Base-by-base conservation (phyloP, 2,797 vertebrate species). In the Dendrocincla fuliginosa region DNA sequence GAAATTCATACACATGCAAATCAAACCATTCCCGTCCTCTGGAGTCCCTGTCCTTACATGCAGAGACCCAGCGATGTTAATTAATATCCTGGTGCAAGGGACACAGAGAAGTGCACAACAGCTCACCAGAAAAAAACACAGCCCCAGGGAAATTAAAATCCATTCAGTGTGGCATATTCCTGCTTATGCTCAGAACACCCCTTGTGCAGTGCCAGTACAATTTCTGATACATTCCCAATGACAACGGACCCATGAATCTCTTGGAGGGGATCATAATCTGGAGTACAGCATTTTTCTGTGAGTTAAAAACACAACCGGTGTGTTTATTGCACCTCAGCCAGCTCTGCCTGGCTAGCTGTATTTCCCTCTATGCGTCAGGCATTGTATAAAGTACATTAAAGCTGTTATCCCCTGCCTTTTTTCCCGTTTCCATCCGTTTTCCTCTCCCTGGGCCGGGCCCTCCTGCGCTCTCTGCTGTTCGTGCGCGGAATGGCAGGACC, bases 91-190 rank as follows among this genome's bases (percentile, higher is more conserved):
- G 13, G 28, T 10, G 35, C 41, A 16, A 16, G 2, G 25, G 63
- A 19, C 16, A 3, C 41, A 2, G 1, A 0, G 19, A 16, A 28
- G 10, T 1, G 22, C 35, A 18, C 35, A 57, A 3, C 52, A 12
- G 32, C 20, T 69, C 56, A 0, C 5, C 33, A 8, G 17, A 22
- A 61, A n/a, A 30, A n/a, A 61, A 25, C 2, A 30, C 23, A 59
- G 44, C 22, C 56, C 39, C 20, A 5, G 33, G 19, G 28, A 46
- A 41, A 70, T 2, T 17, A 46, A 90, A 60, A 8, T 0, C 17
- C 2, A 0, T 56, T 52, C 61, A 4, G 27, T n/a, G n/a, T 4
- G 27, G 30, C 4, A 0, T 9, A 18, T 23, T 49, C 35, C 44
- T 27, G 46, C 52, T 49, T 11, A 5, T 2, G 20, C 28, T 42